Evolutionary conservation across 2,888 invertebrate genomes (phyloP), one percentile per base, ranked within the genome.

Genomic region (Hemaris fuciformis): DNA sequence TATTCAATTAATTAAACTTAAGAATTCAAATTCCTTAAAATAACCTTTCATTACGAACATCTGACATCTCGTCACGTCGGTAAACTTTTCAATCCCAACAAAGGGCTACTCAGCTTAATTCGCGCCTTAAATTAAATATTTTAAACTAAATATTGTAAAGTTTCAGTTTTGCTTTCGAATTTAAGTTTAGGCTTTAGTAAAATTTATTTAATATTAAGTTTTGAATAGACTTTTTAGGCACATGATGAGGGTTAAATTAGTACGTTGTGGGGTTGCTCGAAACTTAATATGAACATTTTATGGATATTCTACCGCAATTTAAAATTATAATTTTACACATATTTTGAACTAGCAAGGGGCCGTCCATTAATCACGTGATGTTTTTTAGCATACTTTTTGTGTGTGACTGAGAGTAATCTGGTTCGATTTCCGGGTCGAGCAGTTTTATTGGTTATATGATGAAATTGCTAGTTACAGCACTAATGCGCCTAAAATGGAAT

Each of bases 201-300:
- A 46, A 46, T 46, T 46, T 31, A 53, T 53, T 27, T 53, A 53
- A 53, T 53, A 53, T 53, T 7, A 31, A 31, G 53, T 53, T 53
- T n/a, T 53, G 15, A 18, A 31, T 31, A 53, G 27, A 53, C 8
- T 15, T 48, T 15, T 13, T n/a, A n/a, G n/a, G 23, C 23, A 53
- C 18, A 31, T 53, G 53, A 53, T 27, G 18, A 53, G 53, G 27
- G 18, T 27, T 25, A 27, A n/a, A n/a, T n/a, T 3, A n/a, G 48
- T 25, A 25, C n/a, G n/a, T 13, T 23, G 25, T n/a, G 25, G 0
- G 5, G 10, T 20, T 27, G 23, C 15, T 25, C 15, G 3, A 31
- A 53, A 27, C 53, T 31, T 18, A n/a, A 31, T 18, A 31, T 18
- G n/a, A n/a, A n/a, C n/a, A 31, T 53, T 53, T 27, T 2, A 18